Evolutionary conservation across 2,888 invertebrate genomes (phyloP).

Genomic region (Microdon myrmicae): DNA sequence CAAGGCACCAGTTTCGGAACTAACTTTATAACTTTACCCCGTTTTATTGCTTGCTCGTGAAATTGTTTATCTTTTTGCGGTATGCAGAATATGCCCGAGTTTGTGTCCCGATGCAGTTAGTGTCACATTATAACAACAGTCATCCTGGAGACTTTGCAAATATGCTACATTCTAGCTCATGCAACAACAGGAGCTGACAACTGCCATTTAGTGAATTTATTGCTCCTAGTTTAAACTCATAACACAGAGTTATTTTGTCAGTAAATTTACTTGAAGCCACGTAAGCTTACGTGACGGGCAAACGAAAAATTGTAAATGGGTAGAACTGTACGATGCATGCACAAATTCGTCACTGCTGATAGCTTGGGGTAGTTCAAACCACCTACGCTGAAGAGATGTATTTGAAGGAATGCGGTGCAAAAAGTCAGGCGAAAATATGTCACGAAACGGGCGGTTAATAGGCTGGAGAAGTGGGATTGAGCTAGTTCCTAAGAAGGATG

Average conservation of each 20-base stretch:
- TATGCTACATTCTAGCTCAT: constrained; percentile 5
- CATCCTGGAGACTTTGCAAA: too few relatives aligned
- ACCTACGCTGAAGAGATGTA: not conserved
- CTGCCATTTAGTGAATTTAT: constrained; percentile 40
- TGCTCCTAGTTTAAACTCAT: too few relatives aligned
- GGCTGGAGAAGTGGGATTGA: too few relatives aligned
- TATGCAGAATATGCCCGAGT: not conserved
- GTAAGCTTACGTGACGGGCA: constrained; percentile 34
- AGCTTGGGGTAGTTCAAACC: too few relatives aligned
- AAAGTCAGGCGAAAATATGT: too few relatives aligned
- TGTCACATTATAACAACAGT: too few relatives aligned
- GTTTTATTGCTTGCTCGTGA: constrained; percentile 42
- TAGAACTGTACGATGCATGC: not conserved
- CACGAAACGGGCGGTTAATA: too few relatives aligned
- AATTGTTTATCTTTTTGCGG: constrained; percentile 40
- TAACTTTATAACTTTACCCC: constrained; percentile 42
- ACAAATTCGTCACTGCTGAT: not conserved
- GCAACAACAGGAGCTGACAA: constrained; percentile 25
- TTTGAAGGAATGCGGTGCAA: too few relatives aligned
- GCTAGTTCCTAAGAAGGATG: too few relatives aligned
- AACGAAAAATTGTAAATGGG: too few relatives aligned
- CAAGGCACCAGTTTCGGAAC: constrained; percentile 7
- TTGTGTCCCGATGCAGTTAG: not conserved
- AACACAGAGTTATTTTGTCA: too few relatives aligned
- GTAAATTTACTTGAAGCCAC: too few relatives aligned